A percentile compares a stretch with the other conserved stretches of the same genome.
Conservation (phyloP, 2,888 invertebrate genomes). For the Cyaniris semiargus region DNA sequence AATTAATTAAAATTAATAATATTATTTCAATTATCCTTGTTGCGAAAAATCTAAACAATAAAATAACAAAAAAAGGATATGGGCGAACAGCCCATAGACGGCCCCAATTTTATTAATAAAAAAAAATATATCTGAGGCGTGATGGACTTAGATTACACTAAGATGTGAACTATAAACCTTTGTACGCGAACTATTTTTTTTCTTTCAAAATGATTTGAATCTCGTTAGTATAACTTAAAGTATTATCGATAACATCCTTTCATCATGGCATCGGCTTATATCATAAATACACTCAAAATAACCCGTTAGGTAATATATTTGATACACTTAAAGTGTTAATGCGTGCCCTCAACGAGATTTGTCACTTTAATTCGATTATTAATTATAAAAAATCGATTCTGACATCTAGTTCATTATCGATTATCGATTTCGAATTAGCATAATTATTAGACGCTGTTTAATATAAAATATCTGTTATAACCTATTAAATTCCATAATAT, state of each 20-base stretch:
- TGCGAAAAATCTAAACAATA: too few species aligned
- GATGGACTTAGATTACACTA: too few species aligned
- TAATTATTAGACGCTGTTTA: neutral
- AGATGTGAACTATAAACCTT: too few species aligned
- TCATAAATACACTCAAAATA: neutral
- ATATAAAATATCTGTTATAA: neutral
- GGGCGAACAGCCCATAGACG: too few species aligned
- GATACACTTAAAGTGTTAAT: slow-evolving; percentile 25
- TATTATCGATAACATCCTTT: neutral
- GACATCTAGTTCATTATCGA: slow-evolving; percentile 1
- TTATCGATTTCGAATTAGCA: slow-evolving; percentile 1
- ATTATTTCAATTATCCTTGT: too few species aligned
- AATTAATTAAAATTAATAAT: too few species aligned
- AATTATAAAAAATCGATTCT: slow-evolving; percentile 17
- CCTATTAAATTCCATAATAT: neutral
- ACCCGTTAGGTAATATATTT: slow-evolving; percentile 16
- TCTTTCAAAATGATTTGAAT: neutral
- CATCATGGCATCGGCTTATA: neutral
- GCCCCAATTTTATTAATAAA: too few species aligned
- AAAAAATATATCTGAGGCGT: too few species aligned
- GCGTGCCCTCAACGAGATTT: neutral
- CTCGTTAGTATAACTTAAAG: neutral
- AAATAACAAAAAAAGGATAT: too few species aligned
- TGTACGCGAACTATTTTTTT: neutral
- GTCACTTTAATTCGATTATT: slow-evolving; percentile 21